Percentiles rank a stretch among this genome's conserved stretches.
Conservation (phyloP, 2,888 invertebrate genomes). For the Polyommatus iphigenia region DNA sequence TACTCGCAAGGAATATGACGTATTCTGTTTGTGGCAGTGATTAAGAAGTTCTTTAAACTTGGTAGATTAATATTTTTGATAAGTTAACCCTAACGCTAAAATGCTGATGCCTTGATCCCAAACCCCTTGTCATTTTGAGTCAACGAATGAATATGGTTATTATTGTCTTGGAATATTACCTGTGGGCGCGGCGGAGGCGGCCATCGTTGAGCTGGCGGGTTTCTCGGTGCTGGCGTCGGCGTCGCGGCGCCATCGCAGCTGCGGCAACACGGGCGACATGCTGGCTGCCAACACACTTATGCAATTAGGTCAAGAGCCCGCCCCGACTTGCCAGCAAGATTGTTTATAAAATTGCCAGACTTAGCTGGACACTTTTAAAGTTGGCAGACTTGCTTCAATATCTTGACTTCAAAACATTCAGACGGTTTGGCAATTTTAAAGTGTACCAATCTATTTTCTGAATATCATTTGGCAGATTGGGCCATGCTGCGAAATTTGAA, state of each 20-base stretch:
- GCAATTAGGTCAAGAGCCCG: background rate
- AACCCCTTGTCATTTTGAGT: background rate
- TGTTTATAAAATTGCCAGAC: constrained; percentile 29
- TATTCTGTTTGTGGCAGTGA: background rate
- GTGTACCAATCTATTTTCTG: background rate
- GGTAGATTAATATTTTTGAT: background rate
- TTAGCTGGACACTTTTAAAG: background rate
- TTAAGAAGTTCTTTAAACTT: background rate
- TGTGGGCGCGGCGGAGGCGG: constrained; percentile 32
- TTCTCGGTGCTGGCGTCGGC: constrained; percentile 46
- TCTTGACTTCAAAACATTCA: background rate
- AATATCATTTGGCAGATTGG: background rate
- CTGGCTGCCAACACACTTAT: constrained; percentile 45
- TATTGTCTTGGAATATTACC: constrained; percentile 30
- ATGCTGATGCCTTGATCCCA: background rate
- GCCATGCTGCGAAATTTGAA: background rate
- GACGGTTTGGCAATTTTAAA: background rate
- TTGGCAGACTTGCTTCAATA: background rate
- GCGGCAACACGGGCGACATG: constrained; percentile 66
- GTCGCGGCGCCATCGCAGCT: constrained; percentile 72
- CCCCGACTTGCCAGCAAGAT: background rate
- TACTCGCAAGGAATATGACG: background rate
- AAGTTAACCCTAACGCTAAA: background rate
- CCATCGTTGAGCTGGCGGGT: constrained; percentile 17
- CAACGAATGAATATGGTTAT: background rate